Percentiles rank a stretch among this genome's conserved stretches.
These are phyloP conservation scores for Xylocampa areola DNA, from an alignment of 2,888 invertebrate species.

Conservation along the genomic window DNA sequence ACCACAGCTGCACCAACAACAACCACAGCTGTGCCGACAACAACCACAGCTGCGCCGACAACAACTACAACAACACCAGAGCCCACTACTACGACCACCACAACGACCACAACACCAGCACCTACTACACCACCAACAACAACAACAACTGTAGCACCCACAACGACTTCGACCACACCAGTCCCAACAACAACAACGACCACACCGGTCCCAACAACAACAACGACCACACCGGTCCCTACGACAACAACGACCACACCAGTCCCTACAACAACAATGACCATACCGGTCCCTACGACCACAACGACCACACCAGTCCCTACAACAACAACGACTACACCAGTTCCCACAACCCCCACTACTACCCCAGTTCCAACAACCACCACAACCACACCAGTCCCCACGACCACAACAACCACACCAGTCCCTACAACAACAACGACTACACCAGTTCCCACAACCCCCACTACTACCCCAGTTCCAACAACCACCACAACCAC, in stretches of 20 bases:
- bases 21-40: not conserved
- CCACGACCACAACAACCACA: slow-evolving; percentile 10
- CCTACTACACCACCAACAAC: slow-evolving; percentile 31
- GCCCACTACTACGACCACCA: slow-evolving; percentile 20
- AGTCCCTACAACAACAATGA: not conserved
- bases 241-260: slow-evolving; percentile 22
- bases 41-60: slow-evolving; percentile 15
- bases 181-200: slow-evolving; percentile 18
- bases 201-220: slow-evolving; percentile 3
- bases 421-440: slow-evolving; percentile 28
- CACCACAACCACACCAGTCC: not conserved
- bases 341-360: slow-evolving; percentile 4
- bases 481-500: not conserved
- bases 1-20: slow-evolving; percentile 34
- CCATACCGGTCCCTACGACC: slow-evolving; percentile 30
- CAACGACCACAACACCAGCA: not conserved
- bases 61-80: slow-evolving; percentile 34
- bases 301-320: slow-evolving; percentile 15
- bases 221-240: slow-evolving; percentile 21
- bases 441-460: slow-evolving; percentile 25
- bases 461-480: slow-evolving; percentile 13
- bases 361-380: slow-evolving; percentile 3
- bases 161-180: slow-evolving; percentile 19
- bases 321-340: slow-evolving; percentile 19
- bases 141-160: slow-evolving; percentile 6